phyloP scores from a whole-genome alignment of 2,888 invertebrate species.

The Sceliomorpha sp. region DNA sequence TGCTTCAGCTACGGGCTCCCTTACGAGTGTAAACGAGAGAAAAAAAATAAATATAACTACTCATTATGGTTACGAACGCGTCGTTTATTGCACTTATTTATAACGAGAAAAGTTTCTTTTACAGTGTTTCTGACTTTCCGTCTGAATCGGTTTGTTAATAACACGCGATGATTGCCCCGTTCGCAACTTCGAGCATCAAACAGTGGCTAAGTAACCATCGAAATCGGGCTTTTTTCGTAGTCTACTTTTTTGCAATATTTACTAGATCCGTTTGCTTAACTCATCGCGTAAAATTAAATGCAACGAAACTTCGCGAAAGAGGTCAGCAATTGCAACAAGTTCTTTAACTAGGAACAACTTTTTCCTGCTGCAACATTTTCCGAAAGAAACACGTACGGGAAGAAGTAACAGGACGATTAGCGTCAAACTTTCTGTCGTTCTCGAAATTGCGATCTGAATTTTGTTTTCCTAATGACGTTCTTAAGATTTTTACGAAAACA shows the following conservation, averaged over 20 bases:
- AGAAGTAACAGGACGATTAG: too few relatives aligned
- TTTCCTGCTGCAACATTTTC: background rate
- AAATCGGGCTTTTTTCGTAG: slow-evolving; percentile 25
- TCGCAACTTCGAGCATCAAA: slow-evolving; percentile 21
- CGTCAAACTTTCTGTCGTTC: background rate
- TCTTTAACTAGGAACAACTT: background rate
- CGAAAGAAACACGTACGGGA: background rate
- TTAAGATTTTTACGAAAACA: too few relatives aligned
- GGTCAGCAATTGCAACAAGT: slow-evolving; percentile 23
- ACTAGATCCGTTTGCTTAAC: slow-evolving; percentile 16
- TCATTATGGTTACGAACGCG: slow-evolving; percentile 6
- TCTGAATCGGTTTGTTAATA: slow-evolving; percentile 64
- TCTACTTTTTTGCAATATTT: slow-evolving; percentile 13
- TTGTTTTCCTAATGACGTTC: too few relatives aligned
- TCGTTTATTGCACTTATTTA: slow-evolving; percentile 70
- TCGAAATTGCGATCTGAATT: background rate
- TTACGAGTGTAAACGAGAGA: background rate
- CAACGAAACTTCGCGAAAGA: slow-evolving; percentile 7
- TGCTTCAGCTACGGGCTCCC: slow-evolving; percentile 1
- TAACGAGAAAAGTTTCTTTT: slow-evolving; percentile 72
- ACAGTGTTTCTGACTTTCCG: slow-evolving; percentile 22
- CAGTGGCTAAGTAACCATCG: slow-evolving; percentile 23
- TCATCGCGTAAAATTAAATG: slow-evolving; percentile 30
- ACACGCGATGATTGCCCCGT: slow-evolving; percentile 59
- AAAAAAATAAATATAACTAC: slow-evolving; percentile 12